phyloP scores from a whole-genome alignment of 1,140 invertebrate genomes.

The Medauroidea extradentata region DNA sequence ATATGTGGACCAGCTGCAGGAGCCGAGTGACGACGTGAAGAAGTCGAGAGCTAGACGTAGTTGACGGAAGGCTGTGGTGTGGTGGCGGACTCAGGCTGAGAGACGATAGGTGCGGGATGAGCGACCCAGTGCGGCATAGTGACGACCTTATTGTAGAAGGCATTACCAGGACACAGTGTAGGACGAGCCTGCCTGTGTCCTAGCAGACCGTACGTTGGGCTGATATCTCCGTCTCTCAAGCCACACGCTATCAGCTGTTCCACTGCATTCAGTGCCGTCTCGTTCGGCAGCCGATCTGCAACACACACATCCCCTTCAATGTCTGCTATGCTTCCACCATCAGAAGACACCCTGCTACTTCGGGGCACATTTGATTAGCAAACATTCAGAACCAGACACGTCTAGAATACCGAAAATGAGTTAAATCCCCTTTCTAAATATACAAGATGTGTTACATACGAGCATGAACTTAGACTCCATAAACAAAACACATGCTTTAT shows the following conservation, averaged over 20 bases:
- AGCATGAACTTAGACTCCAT: too few relatives aligned
- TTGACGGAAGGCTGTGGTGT: not conserved
- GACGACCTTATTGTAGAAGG: slow-evolving; percentile 49
- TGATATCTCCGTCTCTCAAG: slow-evolving; percentile 36
- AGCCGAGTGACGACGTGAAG: too few relatives aligned
- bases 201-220: slow-evolving; percentile 41
- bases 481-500: too few relatives aligned
- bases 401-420: too few relatives aligned
- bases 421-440: too few relatives aligned
- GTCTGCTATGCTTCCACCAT: too few relatives aligned
- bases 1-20: too few relatives aligned
- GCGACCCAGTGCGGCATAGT: slow-evolving; percentile 47
- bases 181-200: slow-evolving; percentile 46
- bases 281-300: slow-evolving; percentile 46
- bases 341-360: too few relatives aligned
- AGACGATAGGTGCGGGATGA: slow-evolving; percentile 9
- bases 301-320: slow-evolving; percentile 7
- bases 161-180: slow-evolving; percentile 48
- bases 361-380: too few relatives aligned
- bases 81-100: not conserved
- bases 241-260: slow-evolving; percentile 45
- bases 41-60: too few relatives aligned
- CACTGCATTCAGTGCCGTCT: slow-evolving; percentile 39
- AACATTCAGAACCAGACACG: too few relatives aligned
- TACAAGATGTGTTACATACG: too few relatives aligned